Base-by-base conservation (phyloP, 2,797 vertebrate species). In the Clangula hyemalis region DNA sequence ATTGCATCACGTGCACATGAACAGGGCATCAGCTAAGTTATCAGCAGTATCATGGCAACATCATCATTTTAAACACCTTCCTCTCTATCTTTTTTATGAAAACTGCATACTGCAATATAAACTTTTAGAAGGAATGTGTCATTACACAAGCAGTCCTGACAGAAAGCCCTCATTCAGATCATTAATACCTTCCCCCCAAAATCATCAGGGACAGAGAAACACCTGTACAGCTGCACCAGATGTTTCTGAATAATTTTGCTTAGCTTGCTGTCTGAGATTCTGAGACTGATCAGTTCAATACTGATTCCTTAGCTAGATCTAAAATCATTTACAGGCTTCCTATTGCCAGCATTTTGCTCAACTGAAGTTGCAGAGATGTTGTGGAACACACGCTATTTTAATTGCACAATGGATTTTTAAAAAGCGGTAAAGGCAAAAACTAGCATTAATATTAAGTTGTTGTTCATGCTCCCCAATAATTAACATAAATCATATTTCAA, bases 41-140 rank as follows among this genome's bases (percentile, higher is more conserved):
- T 92, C 95, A 94, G 97, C 93, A 94, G 72, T 95, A 96, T 96
- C 86, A 91, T 53, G 7, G 85, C 93, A 94, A 78, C 28, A 57
- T 70, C 96, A 89, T 96, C 78, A 94, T 96, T 96, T 97, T 94
- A 91, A 76, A 92, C 58, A 64, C 34, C 22, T 54, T 75, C 89
- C 94, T 91, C 80, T 97, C 92, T 85, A 89, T 93, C 95, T 97
- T 96, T 93, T 97, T 97, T 97, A 97, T 94, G 93, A 96, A 97
- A 97, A 96, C 74, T 85, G 62, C 92, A 89, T 62, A 65, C 76
- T 77, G 34, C 68, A 91, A 88, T 93, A 95, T 83, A 90, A 97
- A 97, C 89, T 96, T 97, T 83, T 68, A 79, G 45, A 85, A 94
- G 64, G 74, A 95, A 96, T 94, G 20, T 32, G 85, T 94, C 83